Evolutionary conservation across 2,113 vertebrate genomes (phyloP).

Genomic region (Barnardius zonarius): DNA sequence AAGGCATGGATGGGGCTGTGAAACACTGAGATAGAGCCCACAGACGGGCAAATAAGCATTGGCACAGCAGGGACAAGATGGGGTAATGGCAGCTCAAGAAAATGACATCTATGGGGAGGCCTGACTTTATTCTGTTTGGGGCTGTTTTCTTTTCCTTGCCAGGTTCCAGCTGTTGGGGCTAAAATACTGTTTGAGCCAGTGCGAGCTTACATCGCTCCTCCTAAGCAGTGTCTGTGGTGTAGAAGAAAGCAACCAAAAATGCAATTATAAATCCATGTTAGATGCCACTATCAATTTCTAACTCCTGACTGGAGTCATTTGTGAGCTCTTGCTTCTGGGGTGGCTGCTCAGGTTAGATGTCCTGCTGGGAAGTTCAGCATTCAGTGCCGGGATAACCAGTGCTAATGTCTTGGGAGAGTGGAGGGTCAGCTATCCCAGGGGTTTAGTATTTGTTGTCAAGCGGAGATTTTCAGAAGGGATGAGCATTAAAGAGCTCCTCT

Average conservation of each 20-base stretch:
- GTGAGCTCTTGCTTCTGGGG: not conserved
- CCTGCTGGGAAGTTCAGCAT: slow-evolving; percentile 10
- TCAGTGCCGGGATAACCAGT: not conserved
- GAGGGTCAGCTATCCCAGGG: not conserved
- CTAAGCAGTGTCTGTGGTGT: not conserved
- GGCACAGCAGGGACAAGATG: not conserved
- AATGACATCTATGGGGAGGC: accelerated
- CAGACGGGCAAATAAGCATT: not conserved
- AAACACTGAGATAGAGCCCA: not conserved
- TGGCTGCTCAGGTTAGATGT: not conserved
- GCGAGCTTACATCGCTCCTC: not conserved
- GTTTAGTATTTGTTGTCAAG: not conserved
- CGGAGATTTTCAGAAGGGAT: not conserved
- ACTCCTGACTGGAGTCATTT: not conserved
- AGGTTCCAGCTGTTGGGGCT: not conserved
- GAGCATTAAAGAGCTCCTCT: not conserved
- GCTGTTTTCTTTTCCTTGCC: not conserved
- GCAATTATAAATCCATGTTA: not conserved
- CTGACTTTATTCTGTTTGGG: not conserved
- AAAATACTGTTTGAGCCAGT: not conserved
- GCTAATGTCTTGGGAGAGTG: not conserved
- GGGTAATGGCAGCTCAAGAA: not conserved
- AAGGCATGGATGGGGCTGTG: not conserved
- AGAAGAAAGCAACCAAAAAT: not conserved
- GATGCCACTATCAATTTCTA: not conserved